Percentiles rank a stretch among this genome's conserved stretches.
phyloP scores from a whole-genome alignment of 2,113 vertebrate species.

The Micronisus gabar region DNA sequence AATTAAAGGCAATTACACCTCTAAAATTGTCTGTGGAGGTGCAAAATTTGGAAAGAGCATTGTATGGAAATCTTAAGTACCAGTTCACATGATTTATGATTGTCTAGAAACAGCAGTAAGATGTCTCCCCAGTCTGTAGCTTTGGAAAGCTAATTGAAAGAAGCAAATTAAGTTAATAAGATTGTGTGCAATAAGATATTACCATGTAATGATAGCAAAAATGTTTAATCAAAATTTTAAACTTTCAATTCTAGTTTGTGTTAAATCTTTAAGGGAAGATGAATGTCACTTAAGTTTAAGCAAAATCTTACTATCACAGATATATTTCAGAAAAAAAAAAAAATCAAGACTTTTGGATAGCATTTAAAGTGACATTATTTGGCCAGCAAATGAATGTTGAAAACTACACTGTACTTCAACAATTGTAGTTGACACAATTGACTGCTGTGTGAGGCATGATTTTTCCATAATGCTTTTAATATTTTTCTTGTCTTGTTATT shows the following conservation, averaged over 20 bases:
- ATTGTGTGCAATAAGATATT: slow-evolving; percentile 13
- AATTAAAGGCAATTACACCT: slow-evolving; percentile 19
- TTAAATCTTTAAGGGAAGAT: neutral
- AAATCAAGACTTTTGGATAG: neutral
- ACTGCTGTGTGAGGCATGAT: neutral
- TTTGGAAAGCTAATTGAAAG: slow-evolving; percentile 35
- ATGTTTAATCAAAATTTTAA: neutral
- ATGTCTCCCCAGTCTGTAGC: neutral
- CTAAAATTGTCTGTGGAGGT: neutral
- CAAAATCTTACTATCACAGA: neutral
- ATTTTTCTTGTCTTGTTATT: neutral
- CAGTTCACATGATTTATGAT: neutral
- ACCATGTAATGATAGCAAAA: neutral
- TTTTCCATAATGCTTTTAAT: neutral
- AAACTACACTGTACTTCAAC: neutral
- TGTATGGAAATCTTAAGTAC: neutral
- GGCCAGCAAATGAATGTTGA: neutral
- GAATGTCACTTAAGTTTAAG: neutral
- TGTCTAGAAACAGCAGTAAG: neutral
- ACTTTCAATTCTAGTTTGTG: neutral
- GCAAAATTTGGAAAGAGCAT: neutral
- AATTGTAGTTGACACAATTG: neutral
- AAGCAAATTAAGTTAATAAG: slow-evolving; percentile 37
- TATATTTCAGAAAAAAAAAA: neutral
- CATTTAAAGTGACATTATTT: neutral